These are phyloP conservation scores for Miltochrista miniata DNA, from an alignment of 2,888 invertebrate genomes.

Conservation along the genomic window DNA sequence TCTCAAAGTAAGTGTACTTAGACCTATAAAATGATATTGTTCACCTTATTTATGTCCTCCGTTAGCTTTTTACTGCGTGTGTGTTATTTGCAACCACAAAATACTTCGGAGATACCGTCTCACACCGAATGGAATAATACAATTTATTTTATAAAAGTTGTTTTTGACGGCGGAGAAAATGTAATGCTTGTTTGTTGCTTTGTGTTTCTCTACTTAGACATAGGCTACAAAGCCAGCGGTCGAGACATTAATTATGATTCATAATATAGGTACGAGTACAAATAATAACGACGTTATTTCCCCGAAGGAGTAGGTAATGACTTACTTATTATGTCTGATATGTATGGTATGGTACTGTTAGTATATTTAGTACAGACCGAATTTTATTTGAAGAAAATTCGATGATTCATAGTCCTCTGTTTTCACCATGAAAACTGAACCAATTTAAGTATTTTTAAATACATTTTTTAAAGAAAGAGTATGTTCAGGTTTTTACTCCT, in stretches of 20 bases:
- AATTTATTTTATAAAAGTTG: conserved; percentile 72
- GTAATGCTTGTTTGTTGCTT: conserved; percentile 63
- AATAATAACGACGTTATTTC: no score
- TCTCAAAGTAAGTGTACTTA: conserved; percentile 6
- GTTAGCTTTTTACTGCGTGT: conserved; percentile 27
- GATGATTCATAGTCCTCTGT: no score
- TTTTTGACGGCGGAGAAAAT: conserved; percentile 67
- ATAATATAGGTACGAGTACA: no score
- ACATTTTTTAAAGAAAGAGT: no score
- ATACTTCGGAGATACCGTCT: conserved; percentile 31
- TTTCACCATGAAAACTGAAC: no score
- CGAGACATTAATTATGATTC: conserved; percentile 9
- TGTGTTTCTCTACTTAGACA: conserved; percentile 50
- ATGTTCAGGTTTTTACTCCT: no score
- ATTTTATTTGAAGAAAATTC: no score
- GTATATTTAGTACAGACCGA: no score
- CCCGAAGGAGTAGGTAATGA: no score
- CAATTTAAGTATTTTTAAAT: no score
- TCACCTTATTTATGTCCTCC: conserved; percentile 5
- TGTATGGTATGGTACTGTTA: no score
- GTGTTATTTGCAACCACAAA: conserved; percentile 32
- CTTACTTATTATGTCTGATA: no score
- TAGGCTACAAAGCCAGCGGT: conserved; percentile 40
- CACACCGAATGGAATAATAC: conserved; percentile 60
- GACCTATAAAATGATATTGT: conserved; percentile 7